These are phyloP conservation scores for Felis catus DNA, from an alignment of 2,113 vertebrate species.

Conservation along the genomic window F.catus_Fca126_mat1.0 CM031422.1:22035501-22036000, in stretches of 20 bases:
- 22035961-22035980: neutral
- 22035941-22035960: neutral
- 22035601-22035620: too few species aligned
- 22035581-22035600: neutral
- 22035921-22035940: neutral
- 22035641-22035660: neutral
- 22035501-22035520: neutral
- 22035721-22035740: neutral
- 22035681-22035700: neutral
- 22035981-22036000: too few species aligned
- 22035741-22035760: neutral
- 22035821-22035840: neutral
- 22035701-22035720: neutral
- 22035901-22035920: neutral
- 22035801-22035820: neutral
- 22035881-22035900: neutral
- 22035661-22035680: neutral
- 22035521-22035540: neutral
- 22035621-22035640: neutral
- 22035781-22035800: neutral
- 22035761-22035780: neutral
- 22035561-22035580: neutral
- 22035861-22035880: neutral
- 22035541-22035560: neutral
- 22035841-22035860: neutral